phyloP scores from a whole-genome alignment of 2,113 vertebrate species.

The Dendrocopos noguchii region DNA sequence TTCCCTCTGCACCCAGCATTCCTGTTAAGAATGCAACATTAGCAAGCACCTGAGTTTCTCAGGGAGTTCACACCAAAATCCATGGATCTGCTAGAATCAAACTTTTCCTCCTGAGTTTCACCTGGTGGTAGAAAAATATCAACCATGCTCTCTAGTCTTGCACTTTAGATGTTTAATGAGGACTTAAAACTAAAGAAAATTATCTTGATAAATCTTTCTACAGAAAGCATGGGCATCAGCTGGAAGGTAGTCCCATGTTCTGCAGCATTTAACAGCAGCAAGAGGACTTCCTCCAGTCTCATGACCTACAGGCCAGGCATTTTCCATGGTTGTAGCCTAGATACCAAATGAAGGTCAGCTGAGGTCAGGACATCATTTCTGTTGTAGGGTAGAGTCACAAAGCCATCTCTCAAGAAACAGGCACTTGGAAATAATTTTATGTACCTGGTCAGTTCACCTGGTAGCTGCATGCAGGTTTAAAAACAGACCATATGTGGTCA shows the following conservation, averaged over 20 bases:
- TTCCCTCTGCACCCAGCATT: fast-evolving
- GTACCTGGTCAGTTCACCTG: background rate
- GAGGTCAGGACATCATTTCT: background rate
- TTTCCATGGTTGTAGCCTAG: background rate
- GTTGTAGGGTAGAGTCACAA: background rate
- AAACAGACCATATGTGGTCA: background rate
- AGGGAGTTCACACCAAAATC: background rate
- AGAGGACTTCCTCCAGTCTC: background rate
- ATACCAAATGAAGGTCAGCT: background rate
- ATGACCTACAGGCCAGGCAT: background rate
- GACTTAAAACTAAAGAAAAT: background rate
- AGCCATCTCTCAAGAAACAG: background rate
- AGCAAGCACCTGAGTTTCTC: background rate
- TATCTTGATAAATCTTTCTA: background rate
- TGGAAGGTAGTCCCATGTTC: background rate
- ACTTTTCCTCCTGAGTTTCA: background rate
- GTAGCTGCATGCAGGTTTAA: background rate
- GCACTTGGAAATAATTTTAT: background rate
- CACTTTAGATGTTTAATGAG: background rate
- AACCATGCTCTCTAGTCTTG: background rate
- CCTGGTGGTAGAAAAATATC: background rate
- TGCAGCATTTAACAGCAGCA: background rate
- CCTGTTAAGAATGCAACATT: background rate
- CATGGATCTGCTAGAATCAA: background rate
- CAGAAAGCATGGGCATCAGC: background rate